A percentile compares a stretch with the other conserved stretches of the same genome.
These are phyloP conservation scores for Leuciscus idus DNA, from an alignment of 2,113 vertebrate species.

Conservation along the genomic window DNA sequence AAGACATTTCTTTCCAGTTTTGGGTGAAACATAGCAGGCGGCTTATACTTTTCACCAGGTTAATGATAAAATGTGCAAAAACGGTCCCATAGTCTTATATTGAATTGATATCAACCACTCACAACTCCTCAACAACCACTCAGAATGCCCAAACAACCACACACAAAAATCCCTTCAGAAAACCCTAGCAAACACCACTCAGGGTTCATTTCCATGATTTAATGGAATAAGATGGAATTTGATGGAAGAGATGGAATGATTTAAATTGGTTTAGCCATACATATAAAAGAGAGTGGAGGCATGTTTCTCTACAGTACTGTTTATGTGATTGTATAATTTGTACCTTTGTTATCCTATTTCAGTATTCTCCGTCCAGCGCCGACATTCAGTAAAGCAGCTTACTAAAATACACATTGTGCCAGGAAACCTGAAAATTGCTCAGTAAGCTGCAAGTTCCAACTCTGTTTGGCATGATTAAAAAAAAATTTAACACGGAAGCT, in stretches of 20 bases:
- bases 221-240: background rate
- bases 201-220: background rate
- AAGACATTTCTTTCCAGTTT: background rate
- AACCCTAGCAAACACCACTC: background rate
- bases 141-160: background rate
- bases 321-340: conserved; percentile 8
- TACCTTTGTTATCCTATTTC: conserved; percentile 6
- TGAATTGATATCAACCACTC: background rate
- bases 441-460: conserved; percentile 8
- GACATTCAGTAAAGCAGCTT: conserved; percentile 19
- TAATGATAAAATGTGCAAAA: background rate
- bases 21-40: background rate
- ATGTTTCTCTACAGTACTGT: background rate
- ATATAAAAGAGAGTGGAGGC: background rate
- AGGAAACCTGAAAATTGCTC: conserved; percentile 20
- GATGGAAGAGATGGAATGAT: background rate
- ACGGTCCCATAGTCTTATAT: background rate
- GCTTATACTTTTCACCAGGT: background rate
- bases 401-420: conserved; percentile 4
- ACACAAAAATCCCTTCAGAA: background rate
- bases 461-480: background rate
- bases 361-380: background rate
- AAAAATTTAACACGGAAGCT: background rate
- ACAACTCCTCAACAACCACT: background rate
- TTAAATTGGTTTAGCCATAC: background rate